Evolutionary conservation across 2,113 vertebrate genomes (phyloP), one percentile per base, ranked within the genome.

Genomic region (Sinosuthora webbiana): DNA sequence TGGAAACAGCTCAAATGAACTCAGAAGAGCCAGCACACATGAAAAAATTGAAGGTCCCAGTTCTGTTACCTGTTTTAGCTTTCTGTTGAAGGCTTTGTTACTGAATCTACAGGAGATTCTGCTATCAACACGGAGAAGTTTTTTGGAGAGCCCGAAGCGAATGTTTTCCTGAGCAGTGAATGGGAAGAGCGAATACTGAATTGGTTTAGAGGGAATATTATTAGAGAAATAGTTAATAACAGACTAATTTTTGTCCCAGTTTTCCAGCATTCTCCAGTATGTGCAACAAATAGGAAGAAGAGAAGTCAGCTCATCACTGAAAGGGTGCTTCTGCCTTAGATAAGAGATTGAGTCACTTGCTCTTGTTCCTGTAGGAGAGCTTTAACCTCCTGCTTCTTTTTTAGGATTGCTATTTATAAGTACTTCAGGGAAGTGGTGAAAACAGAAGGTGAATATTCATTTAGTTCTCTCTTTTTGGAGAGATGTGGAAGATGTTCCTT

Each of bases 331-430:
- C 50, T 77, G 35, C 60, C 71, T 85, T 81, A 87, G 68, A 73
- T 85, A 76, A 74, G 68, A 89, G 45, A 22, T 57, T 55, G 63
- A 85, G 15, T 92, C 2, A 4, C 42, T 73, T 89, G 41, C 35
- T 83, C 18, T 83, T 87, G 31, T 87, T 89, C 27, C 75, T 83
- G 39, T 83, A 90, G 94, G 71, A 77, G 56, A 70, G 35, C 55
- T 91, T 74, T 91, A 91, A 93, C 64, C n/a, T 87, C 50, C 82
- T 88, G 42, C 59, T 90, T 69, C 64, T 89, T 90, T 94, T 90
- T 56, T 83, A 88, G 85, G 71, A 11, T 83, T 94, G 50, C 50
- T 93, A 44, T 85, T 90, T 94, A 67, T 83, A 93, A 88, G 30
- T 74, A 56, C 55, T 83, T 76, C n/a, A 90, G 87, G 75, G 52